These are phyloP conservation scores for Megalops atlanticus DNA, from an alignment of 2,113 vertebrate genomes.

Conservation along the genomic window DNA sequence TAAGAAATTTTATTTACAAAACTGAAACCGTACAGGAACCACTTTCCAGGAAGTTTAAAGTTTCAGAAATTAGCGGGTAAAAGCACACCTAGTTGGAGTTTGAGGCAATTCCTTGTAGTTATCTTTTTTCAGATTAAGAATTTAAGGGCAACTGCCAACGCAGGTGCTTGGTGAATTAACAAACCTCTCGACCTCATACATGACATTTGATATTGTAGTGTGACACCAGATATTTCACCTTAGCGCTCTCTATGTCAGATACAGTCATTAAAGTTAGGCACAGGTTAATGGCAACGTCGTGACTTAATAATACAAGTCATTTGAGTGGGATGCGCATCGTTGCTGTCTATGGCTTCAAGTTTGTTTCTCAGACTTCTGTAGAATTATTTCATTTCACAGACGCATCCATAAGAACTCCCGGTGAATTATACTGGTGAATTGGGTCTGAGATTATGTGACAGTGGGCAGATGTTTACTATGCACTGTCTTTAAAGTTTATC, in stretches of 20 bases:
- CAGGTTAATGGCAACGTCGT: not conserved
- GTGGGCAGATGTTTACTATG: no score
- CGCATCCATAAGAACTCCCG: no score
- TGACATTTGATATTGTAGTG: not conserved
- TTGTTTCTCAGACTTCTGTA: no score
- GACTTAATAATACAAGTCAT: not conserved
- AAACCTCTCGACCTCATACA: not conserved
- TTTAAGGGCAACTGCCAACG: not conserved
- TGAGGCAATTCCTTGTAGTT: not conserved
- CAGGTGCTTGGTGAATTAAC: not conserved
- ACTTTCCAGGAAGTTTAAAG: not conserved
- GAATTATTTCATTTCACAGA: not conserved
- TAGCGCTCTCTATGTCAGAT: not conserved
- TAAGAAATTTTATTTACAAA: not conserved
- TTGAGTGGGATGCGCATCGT: no score
- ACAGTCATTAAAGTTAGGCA: not conserved
- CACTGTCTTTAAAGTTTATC: no score
- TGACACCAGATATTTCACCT: not conserved
- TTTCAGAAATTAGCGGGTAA: not conserved
- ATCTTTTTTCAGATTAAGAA: not conserved
- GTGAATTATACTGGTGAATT: no score
- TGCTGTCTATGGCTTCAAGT: no score
- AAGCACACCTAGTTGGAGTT: not conserved
- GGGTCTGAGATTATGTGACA: no score
- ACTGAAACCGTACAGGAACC: not conserved